Evolutionary conservation across 2,797 vertebrate genomes (phyloP).

Genomic region (Tympanoctomys barrerae): DNA sequence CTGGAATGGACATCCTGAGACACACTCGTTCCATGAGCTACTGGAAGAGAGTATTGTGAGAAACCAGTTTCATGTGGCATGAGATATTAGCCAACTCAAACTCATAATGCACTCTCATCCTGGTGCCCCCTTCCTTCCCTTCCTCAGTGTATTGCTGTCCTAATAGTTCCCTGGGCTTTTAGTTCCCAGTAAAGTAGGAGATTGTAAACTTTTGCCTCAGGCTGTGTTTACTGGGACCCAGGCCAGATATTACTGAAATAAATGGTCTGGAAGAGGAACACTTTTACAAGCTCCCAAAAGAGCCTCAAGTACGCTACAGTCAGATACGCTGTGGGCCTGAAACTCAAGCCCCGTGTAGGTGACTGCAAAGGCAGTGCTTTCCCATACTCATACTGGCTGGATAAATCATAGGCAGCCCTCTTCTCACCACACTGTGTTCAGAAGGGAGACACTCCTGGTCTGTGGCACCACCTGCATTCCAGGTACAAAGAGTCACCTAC

Average conservation of each 20-base stretch:
- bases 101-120: not conserved
- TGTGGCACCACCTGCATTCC: not conserved
- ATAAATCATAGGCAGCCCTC: not conserved
- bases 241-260: not conserved
- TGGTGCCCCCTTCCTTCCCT: not conserved
- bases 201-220: not conserved
- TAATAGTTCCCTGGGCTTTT: not conserved
- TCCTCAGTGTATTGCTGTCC: not conserved
- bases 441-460: not conserved
- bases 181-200: not conserved
- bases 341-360: not conserved
- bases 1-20: not conserved
- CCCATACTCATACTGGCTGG: not conserved
- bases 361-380: not conserved
- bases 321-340: not conserved
- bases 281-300: not conserved
- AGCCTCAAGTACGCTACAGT: not conserved
- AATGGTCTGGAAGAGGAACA: not conserved
- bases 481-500: not conserved
- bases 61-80: not conserved
- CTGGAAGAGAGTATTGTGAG: not conserved
- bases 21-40: not conserved
- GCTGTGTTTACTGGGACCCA: not conserved
- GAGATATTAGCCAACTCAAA: not conserved
- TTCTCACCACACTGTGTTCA: not conserved